Percentiles rank a stretch among this genome's conserved stretches.
phyloP scores from a whole-genome alignment of 1,140 invertebrate species.

The Uloborus diversus region DNA sequence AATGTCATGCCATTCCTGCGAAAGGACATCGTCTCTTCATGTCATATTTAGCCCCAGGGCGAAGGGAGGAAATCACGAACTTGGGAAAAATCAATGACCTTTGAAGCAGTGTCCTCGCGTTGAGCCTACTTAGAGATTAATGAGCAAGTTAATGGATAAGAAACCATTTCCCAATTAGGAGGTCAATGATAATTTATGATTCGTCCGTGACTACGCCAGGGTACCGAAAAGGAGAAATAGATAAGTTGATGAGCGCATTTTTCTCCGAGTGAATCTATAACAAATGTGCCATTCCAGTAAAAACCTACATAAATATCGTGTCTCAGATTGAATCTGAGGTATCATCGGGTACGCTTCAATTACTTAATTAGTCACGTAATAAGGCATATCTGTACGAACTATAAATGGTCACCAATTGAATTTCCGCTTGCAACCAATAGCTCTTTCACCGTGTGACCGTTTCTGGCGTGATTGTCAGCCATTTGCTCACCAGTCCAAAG shows the following conservation, averaged over 20 bases:
- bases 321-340: no score
- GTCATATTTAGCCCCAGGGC: neutral
- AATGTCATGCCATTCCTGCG: neutral
- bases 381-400: no score
- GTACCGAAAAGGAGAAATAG: constrained; percentile 24
- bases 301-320: no score
- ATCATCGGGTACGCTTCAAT: no score
- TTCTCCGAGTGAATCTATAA: no score
- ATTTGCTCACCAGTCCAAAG: no score
- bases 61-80: constrained; percentile 19
- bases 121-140: constrained; percentile 52
- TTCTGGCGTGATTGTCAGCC: no score
- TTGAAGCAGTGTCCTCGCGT: constrained; percentile 43
- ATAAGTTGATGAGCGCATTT: constrained; percentile 15
- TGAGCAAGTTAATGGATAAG: constrained; percentile 50
- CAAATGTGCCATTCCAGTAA: no score
- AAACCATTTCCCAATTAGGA: constrained; percentile 54
- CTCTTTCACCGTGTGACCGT: no score
- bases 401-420: no score
- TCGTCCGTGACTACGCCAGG: constrained; percentile 35
- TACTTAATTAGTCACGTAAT: no score
- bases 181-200: constrained; percentile 56
- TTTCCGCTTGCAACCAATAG: no score
- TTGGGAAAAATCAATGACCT: constrained; percentile 52
- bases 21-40: neutral